phyloP scores from a whole-genome alignment of 2,113 vertebrate species.

The Cephalophus harveyi region DNA sequence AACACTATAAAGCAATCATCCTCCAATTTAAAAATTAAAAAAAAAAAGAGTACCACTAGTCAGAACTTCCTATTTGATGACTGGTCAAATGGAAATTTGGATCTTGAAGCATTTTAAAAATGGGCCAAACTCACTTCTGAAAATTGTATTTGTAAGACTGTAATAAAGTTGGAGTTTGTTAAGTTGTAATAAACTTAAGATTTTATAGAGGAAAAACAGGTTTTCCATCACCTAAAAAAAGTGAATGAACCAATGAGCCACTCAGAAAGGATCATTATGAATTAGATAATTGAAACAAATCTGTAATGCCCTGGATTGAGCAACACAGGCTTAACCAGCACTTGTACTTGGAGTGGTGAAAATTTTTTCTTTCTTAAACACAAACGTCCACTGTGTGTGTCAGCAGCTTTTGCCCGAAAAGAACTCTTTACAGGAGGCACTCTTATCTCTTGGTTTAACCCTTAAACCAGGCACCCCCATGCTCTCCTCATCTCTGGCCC shows the following conservation, averaged over 20 bases:
- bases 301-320: neutral
- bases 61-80: neutral
- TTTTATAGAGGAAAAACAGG: neutral
- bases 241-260: neutral
- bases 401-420: neutral
- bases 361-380: neutral
- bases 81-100: neutral
- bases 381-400: neutral
- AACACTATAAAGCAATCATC: neutral
- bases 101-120: neutral
- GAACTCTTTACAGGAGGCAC: neutral
- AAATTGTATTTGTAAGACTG: neutral
- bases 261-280: neutral
- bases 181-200: neutral
- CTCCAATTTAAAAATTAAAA: neutral
- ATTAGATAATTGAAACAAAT: neutral
- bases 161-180: neutral
- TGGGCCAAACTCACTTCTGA: neutral
- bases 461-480: neutral
- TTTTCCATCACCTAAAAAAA: neutral
- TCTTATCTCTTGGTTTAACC: neutral
- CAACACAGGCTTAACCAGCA: neutral
- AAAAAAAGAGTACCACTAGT: neutral
- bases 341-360: neutral
- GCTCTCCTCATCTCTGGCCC: neutral